These are phyloP conservation scores for Bubo bubo DNA, from an alignment of 2,113 vertebrate species.

Conservation along the genomic window DNA sequence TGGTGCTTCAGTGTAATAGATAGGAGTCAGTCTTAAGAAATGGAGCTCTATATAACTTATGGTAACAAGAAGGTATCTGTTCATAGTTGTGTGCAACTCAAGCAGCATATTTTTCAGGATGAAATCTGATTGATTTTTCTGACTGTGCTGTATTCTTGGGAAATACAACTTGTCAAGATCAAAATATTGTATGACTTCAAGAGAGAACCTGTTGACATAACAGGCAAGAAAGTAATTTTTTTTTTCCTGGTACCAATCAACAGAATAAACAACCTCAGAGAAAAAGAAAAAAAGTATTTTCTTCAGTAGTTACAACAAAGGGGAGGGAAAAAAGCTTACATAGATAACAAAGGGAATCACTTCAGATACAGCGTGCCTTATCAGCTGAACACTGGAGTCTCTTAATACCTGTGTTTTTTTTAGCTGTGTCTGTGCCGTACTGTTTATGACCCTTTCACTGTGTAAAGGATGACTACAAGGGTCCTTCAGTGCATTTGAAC, in stretches of 20 bases:
- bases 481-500: not conserved
- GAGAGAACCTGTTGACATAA: not conserved
- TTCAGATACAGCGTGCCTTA: not conserved
- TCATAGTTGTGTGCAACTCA: not conserved
- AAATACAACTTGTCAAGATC: not conserved
- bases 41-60: not conserved
- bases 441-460: not conserved
- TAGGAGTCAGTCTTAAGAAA: not conserved
- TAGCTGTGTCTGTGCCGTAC: not conserved
- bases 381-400: not conserved
- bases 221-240: not conserved
- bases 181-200: not conserved
- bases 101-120: not conserved
- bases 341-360: not conserved
- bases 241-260: not conserved
- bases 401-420: not conserved
- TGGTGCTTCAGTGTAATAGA: not conserved
- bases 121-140: not conserved
- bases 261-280: not conserved
- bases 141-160: not conserved
- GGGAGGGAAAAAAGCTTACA: not conserved
- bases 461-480: not conserved
- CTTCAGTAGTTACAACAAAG: not conserved
- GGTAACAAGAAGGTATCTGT: not conserved
- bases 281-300: not conserved